A percentile compares a stretch with the other conserved stretches of the same genome.
phyloP scores from a whole-genome alignment of 2,113 vertebrate species.

The Taxidea taxus region DNA sequence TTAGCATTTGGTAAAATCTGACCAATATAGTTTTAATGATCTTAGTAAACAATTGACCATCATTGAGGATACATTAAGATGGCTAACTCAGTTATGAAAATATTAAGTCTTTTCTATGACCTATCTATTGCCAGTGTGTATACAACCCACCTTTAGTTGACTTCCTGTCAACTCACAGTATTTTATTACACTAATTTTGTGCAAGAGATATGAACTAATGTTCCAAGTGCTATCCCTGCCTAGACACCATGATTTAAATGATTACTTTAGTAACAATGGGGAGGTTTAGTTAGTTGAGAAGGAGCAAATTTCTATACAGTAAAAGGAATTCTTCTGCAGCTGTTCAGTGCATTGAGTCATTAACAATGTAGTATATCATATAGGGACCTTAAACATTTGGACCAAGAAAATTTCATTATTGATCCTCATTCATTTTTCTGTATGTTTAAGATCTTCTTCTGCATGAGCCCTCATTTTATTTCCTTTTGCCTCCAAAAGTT shows the following conservation, averaged over 20 bases:
- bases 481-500: not conserved
- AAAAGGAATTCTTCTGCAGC: not conserved
- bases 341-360: not conserved
- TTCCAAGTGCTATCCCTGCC: not conserved
- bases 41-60: not conserved
- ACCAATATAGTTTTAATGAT: not conserved
- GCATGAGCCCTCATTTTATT: not conserved
- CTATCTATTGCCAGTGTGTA: not conserved
- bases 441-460: not conserved
- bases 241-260: not conserved
- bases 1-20: conserved; percentile 16
- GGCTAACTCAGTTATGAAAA: not conserved
- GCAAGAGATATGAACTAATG: not conserved
- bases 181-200: conserved; percentile 26
- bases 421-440: not conserved
- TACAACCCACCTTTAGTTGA: not conserved
- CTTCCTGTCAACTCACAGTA: not conserved
- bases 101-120: not conserved
- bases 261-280: not conserved
- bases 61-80: not conserved
- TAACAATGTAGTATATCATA: not conserved
- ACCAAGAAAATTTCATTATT: not conserved
- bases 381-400: not conserved
- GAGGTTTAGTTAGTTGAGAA: not conserved
- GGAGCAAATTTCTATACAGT: not conserved